phyloP scores from a whole-genome alignment of 2,888 invertebrate species.

The Chorisops tibialis region DNA sequence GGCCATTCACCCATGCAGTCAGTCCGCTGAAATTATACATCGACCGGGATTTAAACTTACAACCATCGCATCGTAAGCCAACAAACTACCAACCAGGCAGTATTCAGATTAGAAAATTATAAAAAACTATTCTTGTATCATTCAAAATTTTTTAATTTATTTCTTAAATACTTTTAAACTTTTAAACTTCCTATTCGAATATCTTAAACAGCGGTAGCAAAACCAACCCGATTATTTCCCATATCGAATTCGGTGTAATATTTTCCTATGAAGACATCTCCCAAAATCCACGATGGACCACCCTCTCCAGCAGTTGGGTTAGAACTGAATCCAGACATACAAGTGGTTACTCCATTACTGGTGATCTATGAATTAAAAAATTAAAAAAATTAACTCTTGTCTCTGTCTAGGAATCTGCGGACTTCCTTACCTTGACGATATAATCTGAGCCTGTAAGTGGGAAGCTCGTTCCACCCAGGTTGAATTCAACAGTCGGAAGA shows the following conservation, averaged over 20 bases:
- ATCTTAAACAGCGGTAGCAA: constrained; percentile 63
- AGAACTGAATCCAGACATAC: constrained; percentile 89
- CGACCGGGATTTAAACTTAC: too few relatives aligned
- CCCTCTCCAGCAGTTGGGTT: constrained; percentile 62
- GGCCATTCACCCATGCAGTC: too few relatives aligned
- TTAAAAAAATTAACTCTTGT: too few relatives aligned
- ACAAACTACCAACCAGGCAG: too few relatives aligned
- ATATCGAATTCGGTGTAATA: constrained; percentile 94
- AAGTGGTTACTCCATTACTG: constrained; percentile 76
- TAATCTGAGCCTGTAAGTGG: constrained; percentile 74
- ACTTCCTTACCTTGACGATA: constrained; percentile 47
- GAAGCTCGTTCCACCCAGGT: constrained; percentile 68
- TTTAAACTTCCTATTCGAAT: too few relatives aligned
- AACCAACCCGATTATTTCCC: constrained; percentile 78
- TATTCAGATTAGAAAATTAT: too few relatives aligned
- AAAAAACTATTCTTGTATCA: too few relatives aligned
- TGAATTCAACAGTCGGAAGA: constrained; percentile 72
- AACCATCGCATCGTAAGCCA: too few relatives aligned
- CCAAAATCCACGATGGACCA: constrained; percentile 88
- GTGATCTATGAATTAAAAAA: constrained; percentile 45
- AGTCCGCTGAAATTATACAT: too few relatives aligned
- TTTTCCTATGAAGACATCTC: constrained; percentile 92
- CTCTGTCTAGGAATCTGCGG: too few relatives aligned
- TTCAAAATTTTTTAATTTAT: too few relatives aligned
- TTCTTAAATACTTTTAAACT: too few relatives aligned